Evolutionary conservation across 2,113 vertebrate species (phyloP), one percentile per base, ranked within the genome.

Genomic region (Malaclemys terrapin): DNA sequence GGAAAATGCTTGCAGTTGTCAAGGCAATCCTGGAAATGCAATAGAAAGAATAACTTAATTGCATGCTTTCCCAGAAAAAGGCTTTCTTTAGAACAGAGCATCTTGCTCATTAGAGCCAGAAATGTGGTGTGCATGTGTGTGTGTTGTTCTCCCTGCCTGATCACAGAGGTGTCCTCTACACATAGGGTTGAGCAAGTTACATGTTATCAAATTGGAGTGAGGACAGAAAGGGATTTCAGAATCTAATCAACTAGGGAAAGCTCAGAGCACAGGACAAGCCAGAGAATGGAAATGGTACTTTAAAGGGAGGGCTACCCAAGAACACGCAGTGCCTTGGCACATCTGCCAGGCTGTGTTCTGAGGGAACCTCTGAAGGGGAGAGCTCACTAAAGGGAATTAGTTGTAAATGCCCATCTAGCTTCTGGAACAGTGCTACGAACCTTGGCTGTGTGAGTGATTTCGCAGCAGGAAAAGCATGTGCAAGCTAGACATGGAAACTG

Each of bases 391-490:
- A 0, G 25, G 75, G 49, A 53, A 53, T 59, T 59, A 20, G 54
- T 80, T 65, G 82, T 4, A 1, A 57, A 79, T 69, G 38, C 38
- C 72, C 75, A 50, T 16, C 0, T 0, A 89, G 85, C 27, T 0
- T 5, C 57, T 31, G 87, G 80, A 49, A 47, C 35, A 79, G 14
- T 54, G 0, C 0, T 0, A 82, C 29, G 1, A 3, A 87, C 79
- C 0, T 0, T 52, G 50, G 0, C 0, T 3, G 27, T 29, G 24
- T 12, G 82, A 57, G 54, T 22, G 75, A 24, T 4, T 42, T 54
- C 47, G 42, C 57, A 85, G 25, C 1, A 5, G 19, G 24, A 22
- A 14, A 38, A 0, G 53, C 19, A 50, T 4, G 2, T 2, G 50
- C 69, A 52, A 31, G 45, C 45, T 82, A 50, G 50, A 75, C 81